Conservation (phyloP, 2,888 invertebrate genomes). For the Rotaria sp. region DNA sequence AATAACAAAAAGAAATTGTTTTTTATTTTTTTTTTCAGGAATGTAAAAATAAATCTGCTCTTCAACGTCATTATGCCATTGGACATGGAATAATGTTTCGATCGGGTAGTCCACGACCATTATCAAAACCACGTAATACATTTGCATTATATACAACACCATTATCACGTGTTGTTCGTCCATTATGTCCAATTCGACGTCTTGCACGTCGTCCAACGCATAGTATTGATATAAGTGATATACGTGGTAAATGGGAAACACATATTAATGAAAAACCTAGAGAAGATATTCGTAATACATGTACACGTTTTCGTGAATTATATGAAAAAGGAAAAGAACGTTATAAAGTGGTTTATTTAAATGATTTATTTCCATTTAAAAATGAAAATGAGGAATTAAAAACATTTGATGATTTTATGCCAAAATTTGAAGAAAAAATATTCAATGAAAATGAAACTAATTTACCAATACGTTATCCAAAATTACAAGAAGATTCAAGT, state of each 20-base stretch:
- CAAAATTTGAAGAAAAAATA: neutral
- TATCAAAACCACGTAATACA: conserved; percentile 26
- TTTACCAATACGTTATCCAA: neutral
- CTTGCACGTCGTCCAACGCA: neutral
- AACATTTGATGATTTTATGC: neutral
- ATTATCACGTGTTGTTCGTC: conserved; percentile 32
- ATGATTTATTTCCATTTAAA: neutral
- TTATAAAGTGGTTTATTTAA: neutral
- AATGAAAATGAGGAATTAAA: neutral
- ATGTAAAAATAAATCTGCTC: neutral
- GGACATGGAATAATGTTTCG: neutral
- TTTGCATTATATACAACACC: conserved; percentile 35
- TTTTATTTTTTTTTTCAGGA: neutral
- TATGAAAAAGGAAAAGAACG: neutral
- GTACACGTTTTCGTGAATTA: neutral
- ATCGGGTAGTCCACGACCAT: conserved; percentile 6
- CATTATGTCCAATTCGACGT: conserved; percentile 4
- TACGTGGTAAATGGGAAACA: neutral
- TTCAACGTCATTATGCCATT: conserved; percentile 8
- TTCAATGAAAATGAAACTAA: neutral
- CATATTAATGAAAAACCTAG: neutral
- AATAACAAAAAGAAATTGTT: too few relatives aligned
- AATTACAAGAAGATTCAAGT: neutral
- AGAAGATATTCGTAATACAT: neutral
- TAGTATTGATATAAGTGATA: neutral